Percentiles rank a stretch among this genome's conserved stretches.
Conservation (phyloP, 2,113 vertebrate species). For the Maccullochella peelii region DNA sequence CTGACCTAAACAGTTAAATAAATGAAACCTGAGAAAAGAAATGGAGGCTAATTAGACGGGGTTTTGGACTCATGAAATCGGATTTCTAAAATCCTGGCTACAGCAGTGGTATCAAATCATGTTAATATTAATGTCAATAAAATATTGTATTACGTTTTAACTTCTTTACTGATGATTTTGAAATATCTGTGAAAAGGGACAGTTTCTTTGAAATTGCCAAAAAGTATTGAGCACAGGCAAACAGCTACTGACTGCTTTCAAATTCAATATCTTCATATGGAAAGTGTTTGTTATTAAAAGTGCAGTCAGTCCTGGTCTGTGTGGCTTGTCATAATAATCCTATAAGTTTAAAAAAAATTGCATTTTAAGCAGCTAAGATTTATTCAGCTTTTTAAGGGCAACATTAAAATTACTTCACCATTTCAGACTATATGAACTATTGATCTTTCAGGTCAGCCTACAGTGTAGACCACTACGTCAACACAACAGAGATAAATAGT, state of each 20-base stretch:
- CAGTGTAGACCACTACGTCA: not conserved
- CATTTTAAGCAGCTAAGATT: not conserved
- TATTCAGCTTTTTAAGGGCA: not conserved
- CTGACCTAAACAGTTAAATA: not conserved
- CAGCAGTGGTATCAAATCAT: not conserved
- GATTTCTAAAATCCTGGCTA: not conserved
- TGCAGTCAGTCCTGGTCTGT: not conserved
- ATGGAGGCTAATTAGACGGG: no score
- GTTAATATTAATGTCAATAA: no score
- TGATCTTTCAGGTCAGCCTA: conserved; percentile 16
- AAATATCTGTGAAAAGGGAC: not conserved
- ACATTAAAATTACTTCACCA: conserved; percentile 9
- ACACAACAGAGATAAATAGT: conserved; percentile 6
- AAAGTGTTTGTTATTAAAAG: not conserved
- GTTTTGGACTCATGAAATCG: not conserved
- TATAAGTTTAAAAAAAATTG: not conserved
- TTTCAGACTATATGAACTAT: conserved; percentile 6
- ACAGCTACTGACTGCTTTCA: no score
- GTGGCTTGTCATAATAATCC: not conserved
- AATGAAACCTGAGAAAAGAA: not conserved
- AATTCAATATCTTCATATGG: no score
- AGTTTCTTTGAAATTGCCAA: not conserved
- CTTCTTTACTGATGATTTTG: not conserved
- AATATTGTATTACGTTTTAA: not conserved
- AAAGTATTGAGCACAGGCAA: not conserved